phyloP scores from a whole-genome alignment of 2,113 vertebrate genomes.

The Otolemur garnettii region DNA sequence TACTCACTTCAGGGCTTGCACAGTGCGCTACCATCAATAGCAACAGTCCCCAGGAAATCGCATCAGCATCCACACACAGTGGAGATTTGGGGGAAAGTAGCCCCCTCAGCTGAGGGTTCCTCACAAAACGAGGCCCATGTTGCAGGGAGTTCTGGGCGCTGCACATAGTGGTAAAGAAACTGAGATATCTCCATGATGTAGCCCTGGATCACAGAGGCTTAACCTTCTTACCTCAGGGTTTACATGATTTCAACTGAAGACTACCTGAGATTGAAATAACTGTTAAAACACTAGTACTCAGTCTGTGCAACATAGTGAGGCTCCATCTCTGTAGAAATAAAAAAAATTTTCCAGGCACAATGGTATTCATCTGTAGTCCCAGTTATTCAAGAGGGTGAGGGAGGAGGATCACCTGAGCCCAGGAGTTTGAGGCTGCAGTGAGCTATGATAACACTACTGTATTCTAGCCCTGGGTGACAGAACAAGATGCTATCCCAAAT shows the following conservation, averaged over 20 bases:
- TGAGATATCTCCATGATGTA: accelerated
- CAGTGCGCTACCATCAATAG: not conserved
- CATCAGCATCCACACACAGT: not conserved
- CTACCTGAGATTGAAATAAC: not conserved
- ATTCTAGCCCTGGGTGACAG: too few species aligned
- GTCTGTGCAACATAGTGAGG: too few species aligned
- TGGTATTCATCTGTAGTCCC: too few species aligned
- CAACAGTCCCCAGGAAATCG: not conserved
- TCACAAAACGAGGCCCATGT: too few species aligned
- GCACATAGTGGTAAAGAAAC: not conserved
- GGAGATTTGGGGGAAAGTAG: accelerated
- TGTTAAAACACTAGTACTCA: not conserved
- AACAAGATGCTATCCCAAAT: too few species aligned
- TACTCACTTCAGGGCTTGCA: too few species aligned
- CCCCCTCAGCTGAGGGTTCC: accelerated
- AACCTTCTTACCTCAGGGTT: not conserved
- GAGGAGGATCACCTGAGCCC: too few species aligned
- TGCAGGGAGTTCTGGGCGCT: not conserved
- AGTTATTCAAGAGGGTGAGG: too few species aligned
- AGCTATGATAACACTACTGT: too few species aligned
- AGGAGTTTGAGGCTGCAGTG: too few species aligned
- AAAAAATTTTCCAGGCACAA: too few species aligned
- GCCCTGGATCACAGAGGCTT: not conserved
- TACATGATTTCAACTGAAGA: not conserved
- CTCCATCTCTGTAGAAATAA: too few species aligned